Percentiles rank a stretch among this genome's conserved stretches.
phyloP scores from a whole-genome alignment of 2,113 vertebrate genomes.

The Aldabrachelys gigantea region DNA sequence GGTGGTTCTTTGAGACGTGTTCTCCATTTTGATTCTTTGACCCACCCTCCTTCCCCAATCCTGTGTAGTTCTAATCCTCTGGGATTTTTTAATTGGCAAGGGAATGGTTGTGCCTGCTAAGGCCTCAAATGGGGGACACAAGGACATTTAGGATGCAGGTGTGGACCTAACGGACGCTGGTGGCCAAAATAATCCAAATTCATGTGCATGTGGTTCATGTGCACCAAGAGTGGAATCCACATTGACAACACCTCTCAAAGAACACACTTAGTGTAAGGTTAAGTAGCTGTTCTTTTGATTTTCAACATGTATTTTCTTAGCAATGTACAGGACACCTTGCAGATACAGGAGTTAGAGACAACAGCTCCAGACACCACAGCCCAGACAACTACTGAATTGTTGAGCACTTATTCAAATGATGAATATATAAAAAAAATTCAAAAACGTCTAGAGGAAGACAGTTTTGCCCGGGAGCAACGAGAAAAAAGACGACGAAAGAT shows the following conservation, averaged over 20 bases:
- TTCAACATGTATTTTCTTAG: slow-evolving; percentile 46
- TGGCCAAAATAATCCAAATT: neutral
- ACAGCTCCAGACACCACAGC: slow-evolving; percentile 1
- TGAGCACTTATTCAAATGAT: slow-evolving; percentile 82
- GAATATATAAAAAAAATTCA: slow-evolving; percentile 89
- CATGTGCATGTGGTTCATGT: neutral
- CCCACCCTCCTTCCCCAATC: neutral
- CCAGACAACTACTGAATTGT: slow-evolving; percentile 49
- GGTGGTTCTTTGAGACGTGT: neutral
- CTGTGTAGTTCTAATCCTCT: neutral
- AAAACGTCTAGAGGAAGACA: slow-evolving; percentile 86
- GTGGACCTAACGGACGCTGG: neutral
- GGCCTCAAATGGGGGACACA: neutral
- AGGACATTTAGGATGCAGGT: neutral
- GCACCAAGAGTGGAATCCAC: neutral
- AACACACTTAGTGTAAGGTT: neutral
- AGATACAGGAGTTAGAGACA: slow-evolving; percentile 29
- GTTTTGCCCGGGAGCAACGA: slow-evolving; percentile 80
- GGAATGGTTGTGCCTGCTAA: neutral
- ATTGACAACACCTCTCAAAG: neutral
- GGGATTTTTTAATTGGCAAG: neutral
- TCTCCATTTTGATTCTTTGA: neutral
- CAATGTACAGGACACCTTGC: neutral
- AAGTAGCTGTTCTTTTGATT: neutral
- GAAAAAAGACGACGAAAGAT: slow-evolving; percentile 85